phyloP scores from a whole-genome alignment of 2,113 vertebrate genomes.

The Leiothrix lutea region DNA sequence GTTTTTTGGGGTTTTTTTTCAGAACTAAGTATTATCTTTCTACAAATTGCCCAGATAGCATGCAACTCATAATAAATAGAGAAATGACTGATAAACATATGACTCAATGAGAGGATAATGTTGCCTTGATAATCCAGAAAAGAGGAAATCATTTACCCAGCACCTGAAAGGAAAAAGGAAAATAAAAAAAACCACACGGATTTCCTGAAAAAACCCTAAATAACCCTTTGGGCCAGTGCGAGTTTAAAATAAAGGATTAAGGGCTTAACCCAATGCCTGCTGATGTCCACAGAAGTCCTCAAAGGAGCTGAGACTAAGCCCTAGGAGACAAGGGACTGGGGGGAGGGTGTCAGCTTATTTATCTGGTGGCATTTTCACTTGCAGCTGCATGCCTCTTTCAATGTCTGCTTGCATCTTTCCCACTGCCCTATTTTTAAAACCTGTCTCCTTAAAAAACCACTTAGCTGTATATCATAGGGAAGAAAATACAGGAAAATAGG shows the following conservation, averaged over 20 bases:
- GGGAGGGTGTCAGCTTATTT: neutral
- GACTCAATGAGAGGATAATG: neutral
- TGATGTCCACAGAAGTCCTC: neutral
- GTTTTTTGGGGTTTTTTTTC: neutral
- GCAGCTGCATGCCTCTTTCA: neutral
- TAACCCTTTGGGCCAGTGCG: neutral
- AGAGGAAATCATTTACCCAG: neutral
- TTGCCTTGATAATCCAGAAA: neutral
- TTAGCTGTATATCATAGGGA: neutral
- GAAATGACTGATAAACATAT: neutral
- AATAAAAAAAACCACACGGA: fast-evolving
- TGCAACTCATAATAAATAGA: neutral
- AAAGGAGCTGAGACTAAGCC: neutral
- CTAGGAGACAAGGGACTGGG: neutral
- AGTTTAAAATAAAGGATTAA: constrained; percentile 15
- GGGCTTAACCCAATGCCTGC: neutral
- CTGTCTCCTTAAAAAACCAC: neutral
- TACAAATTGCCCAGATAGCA: neutral
- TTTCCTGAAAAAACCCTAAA: neutral
- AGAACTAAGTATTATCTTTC: neutral
- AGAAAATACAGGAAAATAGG: neutral
- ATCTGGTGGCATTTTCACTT: neutral
- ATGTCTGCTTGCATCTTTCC: neutral
- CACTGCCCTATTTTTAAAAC: neutral
- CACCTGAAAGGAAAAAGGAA: neutral